These are phyloP conservation scores for Platygyra sinensis DNA, from an alignment of 64 coral and sea anemone species.

Conservation along the genomic window DNA sequence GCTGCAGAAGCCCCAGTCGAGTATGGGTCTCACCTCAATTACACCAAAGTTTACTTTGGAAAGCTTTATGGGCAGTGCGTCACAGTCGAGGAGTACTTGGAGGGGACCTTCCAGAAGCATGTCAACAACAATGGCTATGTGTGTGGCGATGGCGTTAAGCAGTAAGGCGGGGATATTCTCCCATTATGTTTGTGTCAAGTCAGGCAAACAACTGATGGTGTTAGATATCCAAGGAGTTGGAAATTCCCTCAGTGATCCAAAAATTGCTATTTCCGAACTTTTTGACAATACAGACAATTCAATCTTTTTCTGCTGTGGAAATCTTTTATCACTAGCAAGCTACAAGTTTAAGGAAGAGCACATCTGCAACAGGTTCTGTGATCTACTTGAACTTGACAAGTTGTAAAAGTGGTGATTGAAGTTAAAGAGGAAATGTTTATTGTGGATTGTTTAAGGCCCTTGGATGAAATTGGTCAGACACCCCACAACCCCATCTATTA, in stretches of 20 bases:
- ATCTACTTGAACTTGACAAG: slow-evolving; percentile 32
- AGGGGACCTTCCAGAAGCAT: slow-evolving; percentile 65
- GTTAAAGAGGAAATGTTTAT: too few species aligned
- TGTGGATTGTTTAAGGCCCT: too few species aligned
- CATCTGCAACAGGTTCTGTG: slow-evolving; percentile 62
- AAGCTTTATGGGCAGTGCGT: slow-evolving; percentile 36
- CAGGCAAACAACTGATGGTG: slow-evolving; percentile 67
- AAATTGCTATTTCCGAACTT: slow-evolving; percentile 35
- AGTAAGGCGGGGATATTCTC: slow-evolving; percentile 52
- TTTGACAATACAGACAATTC: slow-evolving; percentile 43
- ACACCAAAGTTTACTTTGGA: slow-evolving; percentile 13
- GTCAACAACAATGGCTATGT: too few species aligned
- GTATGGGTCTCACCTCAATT: slow-evolving; percentile 15
- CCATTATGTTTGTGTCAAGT: slow-evolving; percentile 62
- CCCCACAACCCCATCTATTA: too few species aligned
- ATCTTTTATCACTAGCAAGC: slow-evolving; percentile 37
- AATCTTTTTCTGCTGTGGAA: slow-evolving; percentile 72
- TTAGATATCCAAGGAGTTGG: slow-evolving; percentile 61
- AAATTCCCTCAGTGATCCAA: slow-evolving; percentile 55
- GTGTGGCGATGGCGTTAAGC: slow-evolving; percentile 8
- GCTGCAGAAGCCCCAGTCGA: slow-evolving; percentile 1
- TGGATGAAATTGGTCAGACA: too few species aligned
- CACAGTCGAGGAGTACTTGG: slow-evolving; percentile 48
- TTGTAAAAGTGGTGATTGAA: too few species aligned
- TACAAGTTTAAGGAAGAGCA: slow-evolving; percentile 60